Percentiles rank a stretch among this genome's conserved stretches.
Conservation (phyloP, 2,797 vertebrate species). For the Bradypodion pumilum region DNA sequence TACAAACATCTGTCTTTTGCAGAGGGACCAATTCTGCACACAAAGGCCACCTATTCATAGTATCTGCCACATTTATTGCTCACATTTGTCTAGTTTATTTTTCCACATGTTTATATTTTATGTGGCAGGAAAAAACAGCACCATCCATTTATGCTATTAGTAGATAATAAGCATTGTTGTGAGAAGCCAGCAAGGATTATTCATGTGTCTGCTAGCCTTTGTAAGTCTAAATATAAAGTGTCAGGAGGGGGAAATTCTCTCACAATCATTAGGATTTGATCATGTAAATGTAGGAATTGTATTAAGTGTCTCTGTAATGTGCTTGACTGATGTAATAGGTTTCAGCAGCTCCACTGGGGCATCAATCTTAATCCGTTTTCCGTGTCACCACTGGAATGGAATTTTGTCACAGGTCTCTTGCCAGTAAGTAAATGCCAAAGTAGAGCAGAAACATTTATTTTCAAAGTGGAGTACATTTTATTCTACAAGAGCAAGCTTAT, state of each 20-base stretch:
- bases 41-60: neutral
- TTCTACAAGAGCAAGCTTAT: slow-evolving; percentile 11
- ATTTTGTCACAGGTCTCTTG: slow-evolving; percentile 42
- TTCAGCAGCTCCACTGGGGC: slow-evolving; percentile 35
- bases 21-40: neutral
- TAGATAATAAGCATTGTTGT: slow-evolving; percentile 1
- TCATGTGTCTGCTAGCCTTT: slow-evolving; percentile 14
- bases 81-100: neutral
- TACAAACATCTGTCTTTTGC: neutral
- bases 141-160: slow-evolving; percentile 3
- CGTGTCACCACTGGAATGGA: slow-evolving; percentile 23
- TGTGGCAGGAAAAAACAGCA: neutral
- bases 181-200: slow-evolving; percentile 14
- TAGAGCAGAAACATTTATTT: slow-evolving; percentile 34
- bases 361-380: slow-evolving; percentile 43
- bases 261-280: slow-evolving; percentile 36
- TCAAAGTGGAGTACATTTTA: slow-evolving; percentile 21
- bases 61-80: neutral
- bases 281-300: slow-evolving; percentile 33
- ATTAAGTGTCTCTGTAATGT: slow-evolving; percentile 28
- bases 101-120: neutral
- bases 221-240: slow-evolving; percentile 13
- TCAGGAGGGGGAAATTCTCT: slow-evolving; percentile 4
- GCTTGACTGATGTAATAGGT: slow-evolving; percentile 38
- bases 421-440: slow-evolving; percentile 32